A percentile compares a stretch with the other conserved stretches of the same genome.
These are phyloP conservation scores for Stichodactyla mertensii DNA, from an alignment of 64 coral and sea anemone genomes.

Conservation along the genomic window DNA sequence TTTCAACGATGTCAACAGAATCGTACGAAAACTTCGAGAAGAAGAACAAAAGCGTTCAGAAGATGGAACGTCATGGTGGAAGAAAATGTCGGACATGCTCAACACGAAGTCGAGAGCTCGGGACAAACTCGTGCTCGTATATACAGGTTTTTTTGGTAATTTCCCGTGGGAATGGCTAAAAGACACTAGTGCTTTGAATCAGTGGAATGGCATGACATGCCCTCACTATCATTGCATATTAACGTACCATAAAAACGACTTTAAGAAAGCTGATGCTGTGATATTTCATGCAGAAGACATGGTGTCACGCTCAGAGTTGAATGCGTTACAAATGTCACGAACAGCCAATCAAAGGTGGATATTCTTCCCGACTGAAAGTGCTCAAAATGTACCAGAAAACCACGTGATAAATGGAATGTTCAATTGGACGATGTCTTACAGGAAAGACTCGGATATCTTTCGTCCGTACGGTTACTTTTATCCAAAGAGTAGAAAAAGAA, in stretches of 20 bases:
- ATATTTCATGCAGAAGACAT: slow-evolving; percentile 23
- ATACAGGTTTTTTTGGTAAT: slow-evolving; percentile 28
- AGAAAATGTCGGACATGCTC: not conserved
- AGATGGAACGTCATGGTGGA: not conserved
- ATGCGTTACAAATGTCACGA: slow-evolving; percentile 14
- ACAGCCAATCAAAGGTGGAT: slow-evolving; percentile 17
- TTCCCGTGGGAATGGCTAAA: slow-evolving; percentile 16
- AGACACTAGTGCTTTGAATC: not conserved
- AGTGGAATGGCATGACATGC: slow-evolving; percentile 22
- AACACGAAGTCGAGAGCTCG: not conserved
- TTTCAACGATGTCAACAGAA: not conserved
- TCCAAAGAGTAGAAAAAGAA: not conserved
- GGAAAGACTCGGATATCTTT: slow-evolving; percentile 47
- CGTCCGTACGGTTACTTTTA: slow-evolving; percentile 50
- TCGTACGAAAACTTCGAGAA: not conserved
- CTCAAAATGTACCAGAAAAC: not conserved
- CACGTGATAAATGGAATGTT: slow-evolving; percentile 28
- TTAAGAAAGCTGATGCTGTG: slow-evolving; percentile 1
- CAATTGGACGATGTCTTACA: slow-evolving; percentile 71
- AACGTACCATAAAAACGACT: slow-evolving; percentile 21
- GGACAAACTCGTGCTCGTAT: slow-evolving; percentile 27
- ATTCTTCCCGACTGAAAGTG: slow-evolving; percentile 27
- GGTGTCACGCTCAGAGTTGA: not conserved
- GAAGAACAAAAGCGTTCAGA: not conserved
- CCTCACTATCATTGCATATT: not conserved